Base-by-base conservation (phyloP, 2,797 vertebrate species). In the Urophycis tenuis region DNA sequence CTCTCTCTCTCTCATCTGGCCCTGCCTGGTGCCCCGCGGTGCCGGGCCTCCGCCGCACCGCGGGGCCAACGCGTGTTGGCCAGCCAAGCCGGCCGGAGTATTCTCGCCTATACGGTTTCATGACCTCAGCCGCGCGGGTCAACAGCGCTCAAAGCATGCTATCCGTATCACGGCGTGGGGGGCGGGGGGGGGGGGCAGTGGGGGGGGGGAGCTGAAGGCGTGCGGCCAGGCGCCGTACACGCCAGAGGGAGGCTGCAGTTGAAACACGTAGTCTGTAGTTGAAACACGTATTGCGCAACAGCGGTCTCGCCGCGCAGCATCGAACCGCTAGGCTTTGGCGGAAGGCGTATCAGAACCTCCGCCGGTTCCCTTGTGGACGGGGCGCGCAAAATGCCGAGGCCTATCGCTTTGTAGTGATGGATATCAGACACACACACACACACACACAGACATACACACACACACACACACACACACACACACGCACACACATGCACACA, bases 71-170 rank as follows among this genome's bases (percentile, higher is more conserved):
- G 83, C 75, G 80, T 77, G 77, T 79, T 87, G 86, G 80, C 76
- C 80, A 78, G 78, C 75, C 83, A 85, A 85, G 81, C 80, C 82
- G 74, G 69, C 67, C 72, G 71, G 75, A 77, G 76, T 71, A 75
- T 71, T 11, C n/a, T 2, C 87, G 81, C 81, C 79, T 86, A 85
- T 87, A 85, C 78, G 82, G 78, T 88, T 87, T 86, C 83, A 86
- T 88, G 87, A 89, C 85, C 87, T 90, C 79, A 79, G 25, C 60
- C 60, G 1, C 12, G 82, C 83, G 81, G 75, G 79, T 75, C 80
- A 72, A 77, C 86, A 88, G 87, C 88, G 81, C 80, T 82, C 80
- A 64, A 64, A 78, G 69, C 79, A 83, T 89, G 85, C 78, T 77
- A n/a, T 76, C 74, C 74, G 84, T 86, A 81, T 88, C 88, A 85